phyloP scores from a whole-genome alignment of 2,888 invertebrate species.

The Drosophila tanythrix region DNA sequence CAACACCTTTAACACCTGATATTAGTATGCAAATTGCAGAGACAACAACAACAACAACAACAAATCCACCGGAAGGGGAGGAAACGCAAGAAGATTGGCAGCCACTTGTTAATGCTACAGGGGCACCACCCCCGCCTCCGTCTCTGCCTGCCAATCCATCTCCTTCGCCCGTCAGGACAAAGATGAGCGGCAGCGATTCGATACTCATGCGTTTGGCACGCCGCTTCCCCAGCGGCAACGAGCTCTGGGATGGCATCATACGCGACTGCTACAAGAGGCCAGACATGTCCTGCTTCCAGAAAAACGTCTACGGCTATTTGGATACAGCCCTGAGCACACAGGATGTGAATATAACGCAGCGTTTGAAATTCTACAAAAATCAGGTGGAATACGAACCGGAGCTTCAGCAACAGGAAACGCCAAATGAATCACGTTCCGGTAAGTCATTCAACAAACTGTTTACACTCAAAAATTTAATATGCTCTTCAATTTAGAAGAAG shows the following conservation, averaged over 20 bases:
- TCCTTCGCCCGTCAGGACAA: conserved; percentile 9
- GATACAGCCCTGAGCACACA: conserved; percentile 88
- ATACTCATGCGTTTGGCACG: conserved; percentile 73
- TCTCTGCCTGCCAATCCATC: background rate
- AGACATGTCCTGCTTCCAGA: conserved; percentile 90
- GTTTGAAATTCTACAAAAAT: conserved; percentile 88
- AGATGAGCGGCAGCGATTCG: conserved; percentile 64
- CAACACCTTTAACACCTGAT: conserved; percentile 56
- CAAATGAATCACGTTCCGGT: conserved; percentile 58
- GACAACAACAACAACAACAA: conserved; percentile 19
- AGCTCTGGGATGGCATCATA: conserved; percentile 90
- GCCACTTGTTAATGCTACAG: conserved; percentile 54
- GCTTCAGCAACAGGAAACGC: conserved; percentile 33
- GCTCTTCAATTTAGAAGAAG: background rate
- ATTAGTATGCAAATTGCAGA: conserved; percentile 21
- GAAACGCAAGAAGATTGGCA: conserved; percentile 62
- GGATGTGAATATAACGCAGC: conserved; percentile 89
- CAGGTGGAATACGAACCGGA: conserved; percentile 86
- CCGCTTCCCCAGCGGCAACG: conserved; percentile 86
- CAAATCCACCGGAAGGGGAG: conserved; percentile 42
- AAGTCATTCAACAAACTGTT: conserved; percentile 25
- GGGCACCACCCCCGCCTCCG: background rate
- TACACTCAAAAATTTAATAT: background rate
- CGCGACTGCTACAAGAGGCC: conserved; percentile 89
- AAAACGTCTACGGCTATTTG: conserved; percentile 90